Conservation (phyloP, 2,113 vertebrate genomes). For the Okapia johnstoni region DNA sequence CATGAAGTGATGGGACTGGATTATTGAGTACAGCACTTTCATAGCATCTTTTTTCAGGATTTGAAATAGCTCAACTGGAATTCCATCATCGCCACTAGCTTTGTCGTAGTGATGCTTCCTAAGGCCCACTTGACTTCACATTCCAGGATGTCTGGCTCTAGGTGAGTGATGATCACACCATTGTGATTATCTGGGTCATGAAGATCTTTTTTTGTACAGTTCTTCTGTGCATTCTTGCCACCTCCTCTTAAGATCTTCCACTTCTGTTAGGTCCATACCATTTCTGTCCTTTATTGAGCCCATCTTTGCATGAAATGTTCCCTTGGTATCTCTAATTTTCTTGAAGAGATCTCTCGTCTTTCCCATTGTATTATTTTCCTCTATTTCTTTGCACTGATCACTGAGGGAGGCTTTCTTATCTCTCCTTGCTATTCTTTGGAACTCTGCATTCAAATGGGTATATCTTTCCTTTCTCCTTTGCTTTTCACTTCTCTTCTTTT, state of each 20-base stretch:
- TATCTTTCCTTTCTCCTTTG: background rate
- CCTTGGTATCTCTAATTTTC: background rate
- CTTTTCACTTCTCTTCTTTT: background rate
- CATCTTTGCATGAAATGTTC: background rate
- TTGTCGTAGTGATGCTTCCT: background rate
- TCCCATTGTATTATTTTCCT: background rate
- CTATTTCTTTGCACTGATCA: background rate
- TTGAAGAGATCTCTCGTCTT: background rate
- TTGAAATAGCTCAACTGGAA: background rate
- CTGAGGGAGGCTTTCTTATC: background rate
- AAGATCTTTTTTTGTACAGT: background rate
- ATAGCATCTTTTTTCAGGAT: background rate
- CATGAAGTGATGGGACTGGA: background rate
- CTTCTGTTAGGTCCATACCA: background rate
- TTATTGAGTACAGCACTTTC: background rate
- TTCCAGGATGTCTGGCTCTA: background rate
- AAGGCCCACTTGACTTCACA: background rate
- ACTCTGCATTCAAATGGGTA: background rate
- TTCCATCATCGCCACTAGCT: background rate
- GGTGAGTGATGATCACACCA: background rate
- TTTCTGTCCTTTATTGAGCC: background rate
- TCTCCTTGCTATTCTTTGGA: background rate
- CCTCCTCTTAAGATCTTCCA: background rate
- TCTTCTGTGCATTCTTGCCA: background rate
- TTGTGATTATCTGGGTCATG: background rate